phyloP scores from a whole-genome alignment of 2,797 vertebrate species.

The Neosilurus mollespiculum region DNA sequence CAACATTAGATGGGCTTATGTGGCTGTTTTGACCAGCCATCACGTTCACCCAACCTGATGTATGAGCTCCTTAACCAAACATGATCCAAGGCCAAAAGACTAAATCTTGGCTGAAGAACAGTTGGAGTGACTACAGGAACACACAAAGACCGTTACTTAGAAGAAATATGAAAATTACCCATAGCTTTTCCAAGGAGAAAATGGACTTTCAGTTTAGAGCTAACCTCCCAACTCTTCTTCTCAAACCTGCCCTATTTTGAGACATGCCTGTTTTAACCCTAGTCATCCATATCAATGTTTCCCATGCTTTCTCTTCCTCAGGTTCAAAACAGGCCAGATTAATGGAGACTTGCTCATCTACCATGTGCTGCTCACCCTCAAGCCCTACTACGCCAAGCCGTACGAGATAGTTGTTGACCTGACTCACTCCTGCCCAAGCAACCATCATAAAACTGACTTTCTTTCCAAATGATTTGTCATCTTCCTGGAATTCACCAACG shows the following conservation, averaged over 20 bases:
- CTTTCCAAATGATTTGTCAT: constrained; percentile 99
- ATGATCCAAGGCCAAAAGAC: not conserved
- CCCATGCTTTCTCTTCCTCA: constrained; percentile 55
- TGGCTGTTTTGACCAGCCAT: no score
- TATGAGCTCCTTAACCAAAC: not conserved
- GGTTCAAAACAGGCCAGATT: constrained; percentile 98
- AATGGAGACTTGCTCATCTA: constrained; percentile 96
- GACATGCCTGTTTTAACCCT: not conserved
- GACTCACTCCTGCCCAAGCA: constrained; percentile 95
- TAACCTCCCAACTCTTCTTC: not conserved
- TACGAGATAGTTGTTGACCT: constrained; percentile 98
- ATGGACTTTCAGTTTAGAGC: not conserved
- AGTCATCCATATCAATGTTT: not conserved
- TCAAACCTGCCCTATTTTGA: not conserved
- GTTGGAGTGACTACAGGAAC: not conserved
- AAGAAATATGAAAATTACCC: not conserved
- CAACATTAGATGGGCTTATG: no score
- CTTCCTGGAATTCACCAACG: constrained; percentile 96
- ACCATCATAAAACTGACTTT: constrained; percentile 97
- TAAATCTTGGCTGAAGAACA: not conserved
- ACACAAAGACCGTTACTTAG: not conserved
- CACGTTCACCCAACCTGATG: no score
- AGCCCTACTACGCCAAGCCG: constrained; percentile 98
- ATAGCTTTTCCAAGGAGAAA: not conserved
- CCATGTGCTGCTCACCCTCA: constrained; percentile 94